Evolutionary conservation across 2,888 invertebrate genomes (phyloP).

Genomic region (Catotricha subobsoleta): DNA sequence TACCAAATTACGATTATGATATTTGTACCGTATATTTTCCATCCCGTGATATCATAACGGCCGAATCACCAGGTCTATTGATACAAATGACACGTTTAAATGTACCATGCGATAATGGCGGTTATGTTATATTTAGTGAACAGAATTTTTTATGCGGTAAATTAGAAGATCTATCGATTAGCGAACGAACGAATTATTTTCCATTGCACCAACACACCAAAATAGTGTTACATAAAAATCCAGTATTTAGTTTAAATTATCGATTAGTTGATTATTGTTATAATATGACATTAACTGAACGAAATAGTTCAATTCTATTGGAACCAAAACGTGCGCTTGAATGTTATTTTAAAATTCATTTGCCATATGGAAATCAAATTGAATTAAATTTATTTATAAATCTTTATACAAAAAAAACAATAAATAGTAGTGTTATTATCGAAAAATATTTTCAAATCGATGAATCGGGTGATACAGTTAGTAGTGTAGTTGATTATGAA

Average conservation of each 20-base stretch:
- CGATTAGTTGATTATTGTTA: slow-evolving; percentile 54
- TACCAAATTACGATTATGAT: slow-evolving; percentile 14
- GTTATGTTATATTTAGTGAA: slow-evolving; percentile 34
- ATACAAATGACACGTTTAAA: slow-evolving; percentile 47
- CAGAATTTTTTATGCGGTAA: slow-evolving; percentile 41
- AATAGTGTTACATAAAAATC: slow-evolving; percentile 41
- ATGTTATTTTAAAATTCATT: slow-evolving; percentile 49
- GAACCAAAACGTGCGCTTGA: slow-evolving; percentile 38
- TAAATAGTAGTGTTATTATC: neutral
- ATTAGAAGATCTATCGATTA: slow-evolving; percentile 42
- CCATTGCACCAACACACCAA: slow-evolving; percentile 32
- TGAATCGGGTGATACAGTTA: neutral
- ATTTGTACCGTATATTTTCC: slow-evolving; percentile 23
- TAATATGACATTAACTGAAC: slow-evolving; percentile 42
- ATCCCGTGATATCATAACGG: slow-evolving; percentile 15
- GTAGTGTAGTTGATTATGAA: slow-evolving; percentile 12
- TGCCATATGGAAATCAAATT: slow-evolving; percentile 52
- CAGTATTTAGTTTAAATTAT: slow-evolving; percentile 47
- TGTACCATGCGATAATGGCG: slow-evolving; percentile 45
- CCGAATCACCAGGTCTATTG: slow-evolving; percentile 34
- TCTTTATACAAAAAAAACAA: slow-evolving; percentile 6
- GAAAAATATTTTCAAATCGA: neutral
- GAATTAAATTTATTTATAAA: slow-evolving; percentile 34
- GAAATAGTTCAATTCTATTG: slow-evolving; percentile 47
- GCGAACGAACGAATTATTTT: slow-evolving; percentile 42